Percentiles rank a stretch among this genome's conserved stretches.
Evolutionary conservation across 2,113 vertebrate species (phyloP).

Genomic region (Pseudorhombus dupliciocellatus): DNA sequence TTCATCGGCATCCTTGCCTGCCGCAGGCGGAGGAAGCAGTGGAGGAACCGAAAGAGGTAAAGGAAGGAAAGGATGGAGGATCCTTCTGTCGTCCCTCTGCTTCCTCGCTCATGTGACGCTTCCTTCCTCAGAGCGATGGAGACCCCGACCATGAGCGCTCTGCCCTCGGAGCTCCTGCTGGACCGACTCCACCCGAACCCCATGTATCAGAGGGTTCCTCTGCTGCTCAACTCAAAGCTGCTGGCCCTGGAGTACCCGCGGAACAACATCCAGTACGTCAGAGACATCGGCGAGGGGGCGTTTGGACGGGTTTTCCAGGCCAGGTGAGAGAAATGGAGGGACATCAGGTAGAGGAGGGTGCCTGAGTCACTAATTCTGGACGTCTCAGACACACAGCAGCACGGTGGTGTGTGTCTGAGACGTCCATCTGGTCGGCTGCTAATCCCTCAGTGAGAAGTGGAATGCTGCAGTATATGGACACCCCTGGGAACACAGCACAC

Average conservation of each 20-base stretch:
- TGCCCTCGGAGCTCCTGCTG: conserved; percentile 94
- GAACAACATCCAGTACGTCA: conserved; percentile 97
- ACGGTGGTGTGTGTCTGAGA: not conserved
- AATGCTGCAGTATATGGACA: conserved; percentile 60
- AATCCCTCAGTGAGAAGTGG: conserved; percentile 41
- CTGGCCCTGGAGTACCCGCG: conserved; percentile 96
- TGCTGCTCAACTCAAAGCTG: conserved; percentile 94
- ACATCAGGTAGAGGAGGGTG: not conserved
- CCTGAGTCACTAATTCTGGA: no score
- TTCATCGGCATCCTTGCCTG: conserved; percentile 83
- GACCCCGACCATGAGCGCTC: conserved; percentile 86
- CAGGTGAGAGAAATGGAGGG: conserved; percentile 80
- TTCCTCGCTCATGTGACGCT: not conserved
- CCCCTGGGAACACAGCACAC: conserved; percentile 47
- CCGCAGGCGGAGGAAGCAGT: conserved; percentile 84
- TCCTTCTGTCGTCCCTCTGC: not conserved
- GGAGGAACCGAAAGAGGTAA: conserved; percentile 90
- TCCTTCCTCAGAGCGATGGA: conserved; percentile 72
- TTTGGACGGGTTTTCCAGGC: conserved; percentile 98
- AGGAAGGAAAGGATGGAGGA: not conserved
- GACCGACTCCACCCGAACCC: conserved; percentile 97
- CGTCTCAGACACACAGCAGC: conserved; percentile 27
- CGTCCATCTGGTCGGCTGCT: conserved; percentile 39
- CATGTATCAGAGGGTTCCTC: conserved; percentile 97
- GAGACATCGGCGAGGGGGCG: conserved; percentile 97